phyloP scores from a whole-genome alignment of 1,140 invertebrate genomes.

The Pseudomyrmex flavicornis region DNA sequence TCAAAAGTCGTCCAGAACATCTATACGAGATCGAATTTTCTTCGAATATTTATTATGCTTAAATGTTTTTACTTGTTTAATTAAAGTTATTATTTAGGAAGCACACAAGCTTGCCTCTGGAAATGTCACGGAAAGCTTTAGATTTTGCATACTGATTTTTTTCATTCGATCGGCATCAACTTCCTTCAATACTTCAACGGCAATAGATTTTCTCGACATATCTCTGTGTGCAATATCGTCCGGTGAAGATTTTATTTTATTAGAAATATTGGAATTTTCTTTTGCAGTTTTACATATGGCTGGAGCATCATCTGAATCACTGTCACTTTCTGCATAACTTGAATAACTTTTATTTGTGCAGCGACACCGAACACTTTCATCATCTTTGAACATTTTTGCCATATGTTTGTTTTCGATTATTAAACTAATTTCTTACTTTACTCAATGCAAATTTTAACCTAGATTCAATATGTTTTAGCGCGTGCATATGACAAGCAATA shows the following conservation, averaged over 20 bases:
- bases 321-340: background rate
- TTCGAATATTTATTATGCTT: background rate
- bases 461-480: background rate
- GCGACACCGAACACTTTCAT: background rate
- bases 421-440: constrained; percentile 1
- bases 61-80: background rate
- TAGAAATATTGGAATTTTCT: background rate
- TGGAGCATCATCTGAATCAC: constrained; percentile 10
- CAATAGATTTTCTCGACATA: constrained; percentile 1
- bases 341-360: constrained; percentile 16
- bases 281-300: background rate
- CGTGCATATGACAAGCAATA: background rate
- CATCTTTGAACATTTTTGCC: constrained; percentile 15
- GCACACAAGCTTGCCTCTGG: constrained; percentile 57
- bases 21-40: constrained; percentile 6
- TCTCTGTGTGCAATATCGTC: background rate
- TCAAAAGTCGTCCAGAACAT: constrained; percentile 23
- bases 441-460: constrained; percentile 35
- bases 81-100: too few species aligned
- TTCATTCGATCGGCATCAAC: background rate
- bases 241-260: background rate
- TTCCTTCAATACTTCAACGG: background rate
- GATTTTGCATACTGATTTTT: constrained; percentile 34
- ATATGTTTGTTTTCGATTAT: background rate
- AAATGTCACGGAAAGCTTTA: constrained; percentile 40